Conservation (phyloP, 2,888 invertebrate species). For the Cephus sareptanus region DNA sequence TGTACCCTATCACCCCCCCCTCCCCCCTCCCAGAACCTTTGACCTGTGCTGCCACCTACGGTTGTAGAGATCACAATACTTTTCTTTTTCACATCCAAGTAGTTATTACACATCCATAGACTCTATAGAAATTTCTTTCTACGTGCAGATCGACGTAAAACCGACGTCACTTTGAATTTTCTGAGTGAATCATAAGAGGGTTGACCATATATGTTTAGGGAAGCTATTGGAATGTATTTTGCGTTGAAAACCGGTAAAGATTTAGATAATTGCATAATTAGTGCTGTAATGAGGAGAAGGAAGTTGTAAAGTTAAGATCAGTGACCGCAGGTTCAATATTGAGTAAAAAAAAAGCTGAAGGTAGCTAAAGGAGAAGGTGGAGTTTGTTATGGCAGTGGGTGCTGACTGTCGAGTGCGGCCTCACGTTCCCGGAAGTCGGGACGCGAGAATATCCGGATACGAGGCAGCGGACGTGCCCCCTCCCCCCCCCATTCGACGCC, state of each 20-base stretch:
- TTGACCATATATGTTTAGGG: neutral
- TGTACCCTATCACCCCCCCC: neutral
- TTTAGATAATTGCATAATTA: neutral
- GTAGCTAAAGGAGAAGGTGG: neutral
- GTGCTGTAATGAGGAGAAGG: neutral
- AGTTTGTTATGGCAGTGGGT: slow-evolving; percentile 26
- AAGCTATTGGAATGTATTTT: neutral
- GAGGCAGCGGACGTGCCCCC: slow-evolving; percentile 51
- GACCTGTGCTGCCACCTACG: neutral
- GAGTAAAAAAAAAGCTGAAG: neutral
- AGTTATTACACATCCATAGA: neutral
- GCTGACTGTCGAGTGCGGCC: slow-evolving; percentile 37
- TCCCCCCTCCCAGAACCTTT: neutral
- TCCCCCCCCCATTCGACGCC: neutral
- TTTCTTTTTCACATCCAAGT: neutral
- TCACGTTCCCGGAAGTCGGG: slow-evolving; percentile 64
- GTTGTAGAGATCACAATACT: neutral
- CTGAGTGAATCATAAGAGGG: neutral
- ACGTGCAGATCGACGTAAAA: neutral
- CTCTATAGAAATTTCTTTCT: neutral
- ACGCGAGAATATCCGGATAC: slow-evolving; percentile 60
- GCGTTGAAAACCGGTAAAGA: neutral
- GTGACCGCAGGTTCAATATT: slow-evolving; percentile 13
- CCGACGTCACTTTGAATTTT: neutral
- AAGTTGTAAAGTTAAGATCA: slow-evolving; percentile 12